Evolutionary conservation across 1,140 invertebrate genomes (phyloP), one percentile per base, ranked within the genome.

Genomic region (Adoxophyes honmai): DNA sequence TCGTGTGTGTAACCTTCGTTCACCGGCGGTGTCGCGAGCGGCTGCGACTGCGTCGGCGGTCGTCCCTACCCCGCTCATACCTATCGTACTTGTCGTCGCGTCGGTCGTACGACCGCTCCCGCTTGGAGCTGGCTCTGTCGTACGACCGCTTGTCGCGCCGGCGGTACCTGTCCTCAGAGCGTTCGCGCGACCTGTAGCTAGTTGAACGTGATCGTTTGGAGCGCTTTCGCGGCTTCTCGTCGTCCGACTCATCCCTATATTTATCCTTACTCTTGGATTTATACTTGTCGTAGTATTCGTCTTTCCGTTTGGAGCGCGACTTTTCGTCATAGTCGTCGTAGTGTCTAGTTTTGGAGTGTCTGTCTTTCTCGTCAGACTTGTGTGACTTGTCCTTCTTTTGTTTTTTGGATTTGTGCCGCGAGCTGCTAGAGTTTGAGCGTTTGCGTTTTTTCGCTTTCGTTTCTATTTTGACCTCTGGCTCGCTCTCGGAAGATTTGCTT

Each of bases 51-150:
- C 81, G 72, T 39, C 81, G 67, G 42, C 75, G 68, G 52, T 80
- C 77, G 72, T 86, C 78, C 78, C 78, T 73, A 70, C 66, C 72
- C 70, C 76, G 76, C 68, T 80, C 80, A 72, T 83, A 78, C 73
- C 71, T 81, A 78, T 78, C 76, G 67, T 75, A 63, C 58, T 65
- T 73, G 64, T 75, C 65, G 65, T 67, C 56, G 57, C 67, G 64
- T 4, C 69, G 59, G 8, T 66, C 64, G 57, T 60, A 37, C 11
- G 59, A 61, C 55, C 59, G 39, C 7, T 62, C 64, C 52, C 62
- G 62, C 15, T 62, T 65, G 39, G 64, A 61, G 36, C 63, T 58
- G 11, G 75, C 73, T 64, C 76, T 74, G 60, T 80, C 80, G 75
- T 81, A 73, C 13, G 79, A 81, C 51, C 68, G 64, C 57, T 69